A percentile compares a stretch with the other conserved stretches of the same genome.
phyloP scores from a whole-genome alignment of 92 coral and sea anemone species.

The Ricordea florida region DNA sequence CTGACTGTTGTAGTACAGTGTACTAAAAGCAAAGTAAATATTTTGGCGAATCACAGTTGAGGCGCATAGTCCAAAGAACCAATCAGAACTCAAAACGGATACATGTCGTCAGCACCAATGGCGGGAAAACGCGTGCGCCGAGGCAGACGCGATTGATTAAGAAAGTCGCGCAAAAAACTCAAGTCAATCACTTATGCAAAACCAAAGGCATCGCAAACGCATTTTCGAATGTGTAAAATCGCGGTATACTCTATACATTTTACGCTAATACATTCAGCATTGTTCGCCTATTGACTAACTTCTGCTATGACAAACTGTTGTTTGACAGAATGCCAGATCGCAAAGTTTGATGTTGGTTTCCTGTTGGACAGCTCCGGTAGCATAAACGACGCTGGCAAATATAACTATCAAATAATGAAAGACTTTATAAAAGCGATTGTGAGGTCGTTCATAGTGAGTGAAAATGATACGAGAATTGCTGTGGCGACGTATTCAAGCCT shows the following conservation, averaged over 20 bases:
- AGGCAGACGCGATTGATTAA: too few relatives aligned
- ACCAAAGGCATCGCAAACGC: too few relatives aligned
- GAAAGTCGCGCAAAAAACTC: too few relatives aligned
- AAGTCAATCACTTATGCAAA: too few relatives aligned
- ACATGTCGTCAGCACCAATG: neutral
- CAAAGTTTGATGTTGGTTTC: constrained; percentile 9
- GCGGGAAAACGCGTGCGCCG: neutral
- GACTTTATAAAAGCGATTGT: constrained; percentile 31
- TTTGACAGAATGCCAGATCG: neutral
- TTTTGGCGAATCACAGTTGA: too few relatives aligned
- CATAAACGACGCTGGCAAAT: neutral
- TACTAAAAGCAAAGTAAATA: too few relatives aligned
- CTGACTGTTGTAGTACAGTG: too few relatives aligned
- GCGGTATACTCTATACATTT: too few relatives aligned
- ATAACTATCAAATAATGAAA: constrained; percentile 13
- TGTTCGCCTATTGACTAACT: neutral
- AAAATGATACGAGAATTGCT: constrained; percentile 5
- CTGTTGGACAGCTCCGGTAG: constrained; percentile 37
- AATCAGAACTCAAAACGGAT: too few relatives aligned
- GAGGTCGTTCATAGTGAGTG: neutral
- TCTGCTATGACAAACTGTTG: too few relatives aligned
- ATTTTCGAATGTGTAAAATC: too few relatives aligned
- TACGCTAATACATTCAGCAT: neutral
- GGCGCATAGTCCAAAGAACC: too few relatives aligned
- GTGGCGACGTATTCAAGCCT: neutral